phyloP scores from a whole-genome alignment of 2,888 invertebrate species.

The Plagodis pulveraria region DNA sequence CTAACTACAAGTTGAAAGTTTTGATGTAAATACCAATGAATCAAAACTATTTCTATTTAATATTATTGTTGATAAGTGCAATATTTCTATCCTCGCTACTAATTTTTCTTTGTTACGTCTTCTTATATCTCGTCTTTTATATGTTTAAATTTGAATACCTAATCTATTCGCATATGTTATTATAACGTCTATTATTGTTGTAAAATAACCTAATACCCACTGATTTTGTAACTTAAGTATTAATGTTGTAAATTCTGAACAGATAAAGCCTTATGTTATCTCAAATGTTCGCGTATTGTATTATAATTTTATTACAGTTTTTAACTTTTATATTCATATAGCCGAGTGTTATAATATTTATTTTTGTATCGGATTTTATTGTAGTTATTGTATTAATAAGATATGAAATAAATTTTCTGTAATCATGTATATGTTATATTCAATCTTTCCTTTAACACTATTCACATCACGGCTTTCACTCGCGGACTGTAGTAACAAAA shows the following conservation, averaged over 20 bases:
- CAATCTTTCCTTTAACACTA: constrained; percentile 23
- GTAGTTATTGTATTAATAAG: constrained; percentile 56
- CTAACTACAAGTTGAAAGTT: constrained; percentile 17
- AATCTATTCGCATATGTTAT: constrained; percentile 8
- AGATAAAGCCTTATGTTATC: constrained; percentile 12
- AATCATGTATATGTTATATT: constrained; percentile 36
- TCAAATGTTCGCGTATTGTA: constrained; percentile 29
- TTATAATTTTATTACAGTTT: constrained; percentile 41
- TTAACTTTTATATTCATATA: constrained; percentile 40
- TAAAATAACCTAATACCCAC: constrained; percentile 2
- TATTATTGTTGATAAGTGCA: constrained; percentile 16
- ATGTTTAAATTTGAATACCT: constrained; percentile 6
- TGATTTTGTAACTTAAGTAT: constrained; percentile 10
- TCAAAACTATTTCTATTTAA: constrained; percentile 7
- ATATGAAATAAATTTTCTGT: constrained; percentile 59
- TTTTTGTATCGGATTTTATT: constrained; percentile 69
- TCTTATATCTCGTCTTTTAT: constrained; percentile 17
- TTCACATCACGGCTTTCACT: constrained; percentile 23
- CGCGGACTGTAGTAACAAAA: constrained; percentile 10
- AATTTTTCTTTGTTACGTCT: constrained; percentile 18
- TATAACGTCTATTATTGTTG: constrained; percentile 3
- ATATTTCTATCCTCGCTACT: constrained; percentile 16
- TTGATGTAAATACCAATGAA: constrained; percentile 21
- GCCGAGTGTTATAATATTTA: constrained; percentile 68
- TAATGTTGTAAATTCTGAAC: constrained; percentile 1